These are phyloP conservation scores for Rhogogaster chlorosoma DNA, from an alignment of 2,888 invertebrate genomes.

Conservation along the genomic window DNA sequence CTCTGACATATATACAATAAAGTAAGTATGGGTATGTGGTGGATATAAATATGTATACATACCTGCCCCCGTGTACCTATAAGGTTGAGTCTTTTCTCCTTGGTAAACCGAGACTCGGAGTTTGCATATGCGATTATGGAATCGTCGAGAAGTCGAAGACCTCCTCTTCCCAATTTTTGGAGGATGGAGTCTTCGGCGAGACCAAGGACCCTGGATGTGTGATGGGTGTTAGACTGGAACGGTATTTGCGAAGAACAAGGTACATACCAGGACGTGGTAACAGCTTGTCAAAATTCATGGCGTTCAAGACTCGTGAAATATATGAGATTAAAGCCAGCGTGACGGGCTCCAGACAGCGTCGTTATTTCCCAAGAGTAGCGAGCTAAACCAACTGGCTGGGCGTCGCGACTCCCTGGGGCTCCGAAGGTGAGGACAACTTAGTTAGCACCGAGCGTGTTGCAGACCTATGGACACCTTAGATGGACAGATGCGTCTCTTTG, in stretches of 20 bases:
- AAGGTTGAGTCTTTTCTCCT: background rate
- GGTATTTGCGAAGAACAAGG: background rate
- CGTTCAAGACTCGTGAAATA: constrained; percentile 38
- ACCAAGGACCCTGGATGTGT: background rate
- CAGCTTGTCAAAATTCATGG: constrained; percentile 28
- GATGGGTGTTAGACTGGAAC: background rate
- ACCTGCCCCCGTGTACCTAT: background rate
- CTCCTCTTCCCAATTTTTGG: background rate
- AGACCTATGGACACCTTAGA: constrained; percentile 1
- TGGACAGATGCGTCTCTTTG: constrained; percentile 14
- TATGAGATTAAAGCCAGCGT: constrained; percentile 62
- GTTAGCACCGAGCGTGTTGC: constrained; percentile 29
- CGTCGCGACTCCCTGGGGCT: constrained; percentile 41
- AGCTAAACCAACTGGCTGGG: background rate
- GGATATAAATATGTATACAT: background rate
- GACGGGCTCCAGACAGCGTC: constrained; percentile 58
- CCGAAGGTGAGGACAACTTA: constrained; percentile 44
- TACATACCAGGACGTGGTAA: background rate
- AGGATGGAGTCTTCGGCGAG: background rate
- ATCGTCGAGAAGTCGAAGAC: background rate
- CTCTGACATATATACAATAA: background rate
- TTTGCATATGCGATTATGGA: background rate
- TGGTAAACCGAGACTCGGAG: background rate
- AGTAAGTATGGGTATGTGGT: background rate
- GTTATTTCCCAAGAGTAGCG: constrained; percentile 61